Conservation (phyloP, 2,797 vertebrate species). For the Nyctibius grandis region DNA sequence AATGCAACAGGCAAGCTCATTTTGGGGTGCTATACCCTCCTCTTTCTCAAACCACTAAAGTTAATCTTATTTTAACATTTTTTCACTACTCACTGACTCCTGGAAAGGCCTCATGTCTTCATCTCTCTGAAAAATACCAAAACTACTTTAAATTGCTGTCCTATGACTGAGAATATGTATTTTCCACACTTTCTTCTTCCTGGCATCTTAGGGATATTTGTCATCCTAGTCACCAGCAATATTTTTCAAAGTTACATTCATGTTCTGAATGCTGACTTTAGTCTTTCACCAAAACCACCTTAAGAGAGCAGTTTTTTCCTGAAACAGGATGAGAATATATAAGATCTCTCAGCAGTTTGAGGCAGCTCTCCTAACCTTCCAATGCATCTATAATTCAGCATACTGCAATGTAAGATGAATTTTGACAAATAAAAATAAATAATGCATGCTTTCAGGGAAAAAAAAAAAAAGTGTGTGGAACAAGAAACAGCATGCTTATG, state of each 20-base stretch:
- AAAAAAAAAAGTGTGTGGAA: not conserved
- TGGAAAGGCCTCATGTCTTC: not conserved
- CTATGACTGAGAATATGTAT: not conserved
- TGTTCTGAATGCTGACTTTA: not conserved
- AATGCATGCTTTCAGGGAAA: not conserved
- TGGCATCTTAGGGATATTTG: not conserved
- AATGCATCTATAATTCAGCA: slow-evolving; percentile 24
- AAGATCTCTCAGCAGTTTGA: not conserved
- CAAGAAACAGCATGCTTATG: not conserved
- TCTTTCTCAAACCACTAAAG: not conserved
- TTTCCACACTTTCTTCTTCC: not conserved
- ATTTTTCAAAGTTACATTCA: not conserved
- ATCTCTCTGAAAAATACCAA: not conserved
- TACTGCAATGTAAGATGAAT: not conserved
- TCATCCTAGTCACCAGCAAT: not conserved
- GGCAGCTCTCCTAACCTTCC: not conserved
- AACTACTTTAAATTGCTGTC: not conserved
- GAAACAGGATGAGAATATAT: not conserved
- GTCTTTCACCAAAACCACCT: not conserved
- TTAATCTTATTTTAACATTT: not conserved
- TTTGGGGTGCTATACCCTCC: not conserved
- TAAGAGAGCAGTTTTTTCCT: not conserved
- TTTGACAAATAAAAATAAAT: slow-evolving; percentile 41
- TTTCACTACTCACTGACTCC: not conserved
- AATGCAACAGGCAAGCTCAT: not conserved